These are phyloP conservation scores for Unio pictorum DNA, from an alignment of 2,888 invertebrate genomes.

Conservation along the genomic window DNA sequence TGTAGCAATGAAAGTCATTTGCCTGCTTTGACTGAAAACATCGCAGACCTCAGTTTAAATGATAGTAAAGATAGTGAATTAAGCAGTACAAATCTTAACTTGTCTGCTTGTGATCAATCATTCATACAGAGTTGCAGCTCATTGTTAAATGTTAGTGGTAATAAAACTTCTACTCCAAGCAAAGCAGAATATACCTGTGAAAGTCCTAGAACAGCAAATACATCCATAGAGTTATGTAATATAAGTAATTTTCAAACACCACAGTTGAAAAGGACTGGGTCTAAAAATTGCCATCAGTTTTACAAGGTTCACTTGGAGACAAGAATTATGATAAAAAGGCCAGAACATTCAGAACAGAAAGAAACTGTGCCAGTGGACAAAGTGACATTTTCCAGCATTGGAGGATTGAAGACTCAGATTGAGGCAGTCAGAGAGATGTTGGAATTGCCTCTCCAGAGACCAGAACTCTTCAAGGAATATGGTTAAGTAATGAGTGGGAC, in stretches of 20 bases:
- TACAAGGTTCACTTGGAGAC: constrained; percentile 34
- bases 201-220: constrained; percentile 3
- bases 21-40: constrained; percentile 6
- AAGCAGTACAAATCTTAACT: neutral
- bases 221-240: neutral
- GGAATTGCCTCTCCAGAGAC: constrained; percentile 47
- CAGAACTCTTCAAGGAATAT: constrained; percentile 48
- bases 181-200: neutral
- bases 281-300: constrained; percentile 10
- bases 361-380: neutral
- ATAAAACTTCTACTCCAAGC: neutral
- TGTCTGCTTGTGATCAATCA: constrained; percentile 4
- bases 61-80: constrained; percentile 5
- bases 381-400: constrained; percentile 41
- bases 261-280: constrained; percentile 2
- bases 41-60: constrained; percentile 21
- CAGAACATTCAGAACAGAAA: neutral
- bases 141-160: neutral
- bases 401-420: constrained; percentile 56
- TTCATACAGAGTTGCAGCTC: neutral
- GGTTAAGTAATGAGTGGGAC: constrained; percentile 29
- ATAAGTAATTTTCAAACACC: constrained; percentile 11
- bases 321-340: constrained; percentile 19
- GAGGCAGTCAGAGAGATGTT: constrained; percentile 47
- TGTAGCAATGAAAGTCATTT: neutral